Conservation (phyloP, 2,888 invertebrate genomes). For the Muscina levida region DNA sequence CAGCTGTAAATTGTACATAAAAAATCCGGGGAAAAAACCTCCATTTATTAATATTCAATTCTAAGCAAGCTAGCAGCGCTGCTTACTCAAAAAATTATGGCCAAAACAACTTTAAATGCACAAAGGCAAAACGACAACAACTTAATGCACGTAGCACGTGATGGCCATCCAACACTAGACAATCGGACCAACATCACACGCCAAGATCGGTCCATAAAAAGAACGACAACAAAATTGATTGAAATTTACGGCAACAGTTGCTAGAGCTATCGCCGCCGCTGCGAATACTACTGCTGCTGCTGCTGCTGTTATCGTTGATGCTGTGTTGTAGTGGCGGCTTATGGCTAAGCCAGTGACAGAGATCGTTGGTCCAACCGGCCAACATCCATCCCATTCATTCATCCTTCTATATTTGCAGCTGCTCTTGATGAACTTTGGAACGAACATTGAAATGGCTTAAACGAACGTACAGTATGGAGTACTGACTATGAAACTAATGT, state of each 20-base stretch:
- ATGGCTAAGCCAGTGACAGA: background rate
- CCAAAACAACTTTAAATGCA: no score
- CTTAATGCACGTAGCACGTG: conserved; percentile 17
- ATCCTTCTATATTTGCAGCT: conserved; percentile 46
- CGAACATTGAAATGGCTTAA: conserved; percentile 48
- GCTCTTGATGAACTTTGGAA: conserved; percentile 59
- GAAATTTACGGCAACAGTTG: conserved; percentile 56
- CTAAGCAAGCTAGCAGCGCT: no score
- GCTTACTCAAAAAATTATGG: conserved; percentile 2
- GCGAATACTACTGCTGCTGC: conserved; percentile 33
- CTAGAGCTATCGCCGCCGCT: conserved; percentile 27
- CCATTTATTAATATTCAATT: no score
- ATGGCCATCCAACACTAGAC: conserved; percentile 7
- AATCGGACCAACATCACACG: background rate
- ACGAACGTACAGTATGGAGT: conserved; percentile 33
- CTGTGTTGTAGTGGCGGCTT: no score
- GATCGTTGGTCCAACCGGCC: no score
- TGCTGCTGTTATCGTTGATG: no score
- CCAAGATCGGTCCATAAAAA: background rate
- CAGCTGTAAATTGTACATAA: no score
- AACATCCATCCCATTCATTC: background rate
- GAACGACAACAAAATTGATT: conserved; percentile 60
- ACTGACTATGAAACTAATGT: background rate
- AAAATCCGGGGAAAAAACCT: no score
- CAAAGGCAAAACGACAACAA: background rate